phyloP scores from a whole-genome alignment of 2,797 vertebrate genomes.

The Notolabrus celidotus region DNA sequence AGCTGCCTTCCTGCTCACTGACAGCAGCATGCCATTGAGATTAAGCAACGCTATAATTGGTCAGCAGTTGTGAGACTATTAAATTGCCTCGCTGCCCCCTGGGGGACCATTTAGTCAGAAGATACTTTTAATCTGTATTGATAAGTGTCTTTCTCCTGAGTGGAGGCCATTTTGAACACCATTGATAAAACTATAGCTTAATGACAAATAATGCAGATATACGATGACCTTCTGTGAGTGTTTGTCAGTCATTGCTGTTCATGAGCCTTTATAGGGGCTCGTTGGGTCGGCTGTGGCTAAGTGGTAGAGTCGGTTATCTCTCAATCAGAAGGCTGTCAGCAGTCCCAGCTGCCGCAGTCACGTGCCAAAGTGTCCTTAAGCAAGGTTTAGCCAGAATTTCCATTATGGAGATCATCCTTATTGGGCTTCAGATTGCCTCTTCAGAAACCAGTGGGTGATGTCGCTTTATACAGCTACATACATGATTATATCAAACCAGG shows the following conservation, averaged over 20 bases:
- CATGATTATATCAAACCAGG: too few relatives aligned
- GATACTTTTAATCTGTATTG: conserved; percentile 24
- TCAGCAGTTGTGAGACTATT: conserved; percentile 46
- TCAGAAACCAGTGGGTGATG: too few relatives aligned
- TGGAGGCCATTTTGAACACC: conserved; percentile 1
- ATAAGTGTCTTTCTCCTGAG: conserved; percentile 7
- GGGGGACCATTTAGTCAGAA: conserved; percentile 12
- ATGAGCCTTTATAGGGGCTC: conserved; percentile 1
- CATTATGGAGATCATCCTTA: neutral
- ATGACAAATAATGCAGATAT: neutral
- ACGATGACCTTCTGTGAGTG: neutral
- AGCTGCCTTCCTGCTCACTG: conserved; percentile 50
- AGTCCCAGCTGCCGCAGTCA: too few relatives aligned
- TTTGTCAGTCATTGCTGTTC: neutral
- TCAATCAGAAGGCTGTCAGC: too few relatives aligned
- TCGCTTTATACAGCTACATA: too few relatives aligned
- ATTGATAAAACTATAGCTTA: neutral
- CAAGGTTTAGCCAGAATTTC: too few relatives aligned
- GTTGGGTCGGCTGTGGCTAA: too few relatives aligned
- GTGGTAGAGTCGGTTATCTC: too few relatives aligned
- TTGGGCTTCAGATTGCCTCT: neutral
- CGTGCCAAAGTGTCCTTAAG: too few relatives aligned
- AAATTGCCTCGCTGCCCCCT: conserved; percentile 31
- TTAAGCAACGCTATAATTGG: conserved; percentile 50
- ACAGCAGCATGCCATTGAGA: conserved; percentile 45